These are phyloP conservation scores for Lipophrys pholis DNA, from an alignment of 2,113 vertebrate genomes.

Conservation along the genomic window DNA sequence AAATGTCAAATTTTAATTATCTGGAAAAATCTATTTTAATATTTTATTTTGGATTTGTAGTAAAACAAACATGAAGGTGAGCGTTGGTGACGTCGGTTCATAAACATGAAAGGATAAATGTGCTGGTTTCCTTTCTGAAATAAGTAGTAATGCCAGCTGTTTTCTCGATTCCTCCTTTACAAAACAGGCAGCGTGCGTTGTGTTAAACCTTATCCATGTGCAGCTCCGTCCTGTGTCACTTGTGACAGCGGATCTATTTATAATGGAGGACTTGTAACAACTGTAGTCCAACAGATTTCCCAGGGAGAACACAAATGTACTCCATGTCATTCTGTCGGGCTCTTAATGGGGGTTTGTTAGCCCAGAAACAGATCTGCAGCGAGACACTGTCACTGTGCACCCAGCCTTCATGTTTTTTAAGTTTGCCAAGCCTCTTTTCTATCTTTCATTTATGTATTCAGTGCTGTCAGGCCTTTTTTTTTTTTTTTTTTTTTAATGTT, in stretches of 20 bases:
- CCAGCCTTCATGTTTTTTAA: slow-evolving; percentile 56
- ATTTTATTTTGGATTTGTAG: too few species aligned
- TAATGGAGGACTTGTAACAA: slow-evolving; percentile 72
- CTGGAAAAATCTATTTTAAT: too few species aligned
- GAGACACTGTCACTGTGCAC: slow-evolving; percentile 52
- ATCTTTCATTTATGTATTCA: slow-evolving; percentile 47
- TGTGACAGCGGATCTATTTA: slow-evolving; percentile 64
- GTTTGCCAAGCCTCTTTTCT: slow-evolving; percentile 40
- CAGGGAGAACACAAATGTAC: slow-evolving; percentile 72
- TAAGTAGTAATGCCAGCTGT: neutral
- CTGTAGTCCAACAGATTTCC: slow-evolving; percentile 67
- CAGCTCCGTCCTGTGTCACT: slow-evolving; percentile 43
- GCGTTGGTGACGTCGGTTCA: too few species aligned
- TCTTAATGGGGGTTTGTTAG: slow-evolving; percentile 69
- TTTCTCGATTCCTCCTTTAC: slow-evolving; percentile 12
- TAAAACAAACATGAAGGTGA: neutral
- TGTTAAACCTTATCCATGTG: slow-evolving; percentile 11
- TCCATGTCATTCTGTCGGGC: slow-evolving; percentile 71
- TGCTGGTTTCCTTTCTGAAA: neutral
- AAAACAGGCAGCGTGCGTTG: slow-evolving; percentile 15
- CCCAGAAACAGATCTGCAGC: slow-evolving; percentile 47
- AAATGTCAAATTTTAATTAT: too few species aligned
- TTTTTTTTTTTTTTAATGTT: slow-evolving; percentile 39
- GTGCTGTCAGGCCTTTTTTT: slow-evolving; percentile 29
- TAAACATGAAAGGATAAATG: neutral